Percentiles rank a stretch among this genome's conserved stretches.
Evolutionary conservation across 1,140 invertebrate genomes (phyloP).

Genomic region (Drosophila lowei): DNA sequence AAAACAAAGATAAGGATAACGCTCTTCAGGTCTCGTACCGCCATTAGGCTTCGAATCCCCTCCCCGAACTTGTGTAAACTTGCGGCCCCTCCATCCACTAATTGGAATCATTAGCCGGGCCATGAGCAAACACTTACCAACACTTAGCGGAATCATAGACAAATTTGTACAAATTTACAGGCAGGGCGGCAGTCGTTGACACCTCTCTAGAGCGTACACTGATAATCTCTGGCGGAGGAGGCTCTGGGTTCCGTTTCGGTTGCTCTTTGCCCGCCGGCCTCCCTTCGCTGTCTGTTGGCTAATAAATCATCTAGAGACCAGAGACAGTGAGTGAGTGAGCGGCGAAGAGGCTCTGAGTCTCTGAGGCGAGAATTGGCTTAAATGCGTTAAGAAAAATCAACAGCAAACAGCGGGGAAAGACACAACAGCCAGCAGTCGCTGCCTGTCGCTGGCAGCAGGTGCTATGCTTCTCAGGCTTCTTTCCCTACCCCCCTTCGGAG

Average conservation of each 20-base stretch:
- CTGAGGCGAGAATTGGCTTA: conserved; percentile 69
- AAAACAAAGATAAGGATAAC: conserved; percentile 4
- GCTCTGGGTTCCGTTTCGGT: not conserved
- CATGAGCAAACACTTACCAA: conserved; percentile 29
- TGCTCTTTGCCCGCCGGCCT: not conserved
- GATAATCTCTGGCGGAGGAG: conserved; percentile 31
- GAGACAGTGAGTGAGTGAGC: conserved; percentile 19
- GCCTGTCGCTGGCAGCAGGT: conserved; percentile 56
- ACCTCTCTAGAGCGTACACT: conserved; percentile 21
- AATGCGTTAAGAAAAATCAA: conserved; percentile 66
- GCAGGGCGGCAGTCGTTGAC: conserved; percentile 54
- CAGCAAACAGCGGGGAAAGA: conserved; percentile 25
- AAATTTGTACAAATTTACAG: conserved; percentile 64
- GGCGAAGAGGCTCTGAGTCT: not conserved
- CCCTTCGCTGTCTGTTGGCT: conserved; percentile 50
- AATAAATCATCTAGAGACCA: conserved; percentile 64
- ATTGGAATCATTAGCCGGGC: conserved; percentile 67
- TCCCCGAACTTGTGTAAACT: conserved; percentile 30
- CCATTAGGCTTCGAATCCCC: not conserved
- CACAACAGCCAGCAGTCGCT: not conserved
- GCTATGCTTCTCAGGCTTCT: conserved; percentile 48
- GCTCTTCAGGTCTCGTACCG: no score
- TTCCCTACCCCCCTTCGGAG: not conserved
- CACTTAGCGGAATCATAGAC: conserved; percentile 61
- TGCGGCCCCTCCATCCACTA: conserved; percentile 18